phyloP scores from a whole-genome alignment of 2,797 vertebrate genomes.

The Tauraco hartlaubi region DNA sequence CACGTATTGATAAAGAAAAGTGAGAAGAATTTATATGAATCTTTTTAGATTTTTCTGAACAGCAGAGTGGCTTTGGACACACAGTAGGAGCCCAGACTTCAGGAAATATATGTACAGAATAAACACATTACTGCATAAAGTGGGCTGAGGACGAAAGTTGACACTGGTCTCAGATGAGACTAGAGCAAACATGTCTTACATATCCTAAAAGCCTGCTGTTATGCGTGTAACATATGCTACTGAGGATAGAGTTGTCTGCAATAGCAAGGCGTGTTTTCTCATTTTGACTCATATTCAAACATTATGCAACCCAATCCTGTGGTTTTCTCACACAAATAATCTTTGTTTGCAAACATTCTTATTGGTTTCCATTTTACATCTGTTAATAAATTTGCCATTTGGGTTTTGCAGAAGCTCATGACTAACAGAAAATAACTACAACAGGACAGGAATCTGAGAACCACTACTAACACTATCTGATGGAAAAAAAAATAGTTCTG shows the following conservation, averaged over 20 bases:
- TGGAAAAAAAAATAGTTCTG: not conserved
- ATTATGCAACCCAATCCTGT: not conserved
- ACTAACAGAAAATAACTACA: not conserved
- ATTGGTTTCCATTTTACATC: not conserved
- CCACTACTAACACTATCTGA: not conserved
- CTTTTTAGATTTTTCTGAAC: not conserved
- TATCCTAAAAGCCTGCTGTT: not conserved
- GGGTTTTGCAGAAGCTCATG: not conserved
- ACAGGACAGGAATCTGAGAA: conserved; percentile 10
- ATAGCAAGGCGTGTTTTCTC: not conserved
- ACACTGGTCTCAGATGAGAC: not conserved
- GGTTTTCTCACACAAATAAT: not conserved
- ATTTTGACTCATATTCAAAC: not conserved
- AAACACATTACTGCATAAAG: not conserved
- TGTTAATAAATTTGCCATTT: not conserved
- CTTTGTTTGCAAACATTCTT: not conserved
- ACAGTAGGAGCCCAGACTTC: not conserved
- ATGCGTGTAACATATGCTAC: not conserved
- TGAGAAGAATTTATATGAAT: not conserved
- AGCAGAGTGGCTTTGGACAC: not conserved
- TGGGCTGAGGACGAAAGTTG: not conserved
- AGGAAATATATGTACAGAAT: not conserved
- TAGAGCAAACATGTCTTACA: not conserved
- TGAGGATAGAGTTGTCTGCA: not conserved
- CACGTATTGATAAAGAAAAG: not conserved